phyloP scores from a whole-genome alignment of 2,113 vertebrate species.

The Dicaeum eximium region DNA sequence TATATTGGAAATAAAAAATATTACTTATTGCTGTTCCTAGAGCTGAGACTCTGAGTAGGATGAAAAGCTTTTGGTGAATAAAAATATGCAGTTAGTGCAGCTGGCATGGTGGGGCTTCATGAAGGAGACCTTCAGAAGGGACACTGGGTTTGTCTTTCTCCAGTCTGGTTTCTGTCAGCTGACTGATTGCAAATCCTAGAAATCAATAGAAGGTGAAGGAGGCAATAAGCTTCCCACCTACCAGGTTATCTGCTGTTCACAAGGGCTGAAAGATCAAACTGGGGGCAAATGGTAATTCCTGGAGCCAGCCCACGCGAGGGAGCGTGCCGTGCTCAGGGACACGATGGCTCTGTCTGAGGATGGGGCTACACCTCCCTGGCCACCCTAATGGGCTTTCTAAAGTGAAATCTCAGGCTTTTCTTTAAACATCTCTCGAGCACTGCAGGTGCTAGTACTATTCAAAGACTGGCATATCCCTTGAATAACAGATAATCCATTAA shows the following conservation, averaged over 20 bases:
- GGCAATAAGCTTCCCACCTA: background rate
- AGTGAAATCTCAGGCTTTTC: background rate
- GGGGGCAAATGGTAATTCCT: background rate
- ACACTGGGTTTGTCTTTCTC: background rate
- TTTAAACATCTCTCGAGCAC: background rate
- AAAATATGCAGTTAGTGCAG: background rate
- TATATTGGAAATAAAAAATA: background rate
- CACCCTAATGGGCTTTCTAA: background rate
- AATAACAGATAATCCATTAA: background rate
- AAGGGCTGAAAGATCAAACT: background rate
- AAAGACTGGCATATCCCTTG: background rate
- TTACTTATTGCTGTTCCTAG: background rate
- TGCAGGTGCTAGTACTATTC: background rate
- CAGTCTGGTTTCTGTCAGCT: background rate
- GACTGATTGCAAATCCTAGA: fast-evolving
- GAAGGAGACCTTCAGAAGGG: background rate
- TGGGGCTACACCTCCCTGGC: background rate
- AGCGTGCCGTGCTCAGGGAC: fast-evolving
- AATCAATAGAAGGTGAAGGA: background rate
- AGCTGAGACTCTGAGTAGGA: background rate
- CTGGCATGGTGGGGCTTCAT: background rate
- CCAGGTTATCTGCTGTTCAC: background rate
- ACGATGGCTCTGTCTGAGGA: fast-evolving
- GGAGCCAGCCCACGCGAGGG: fast-evolving
- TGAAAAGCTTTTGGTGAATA: background rate